A percentile compares a stretch with the other conserved stretches of the same genome.
Evolutionary conservation across 2,113 vertebrate species (phyloP).

Genomic region (Butorides virescens): DNA sequence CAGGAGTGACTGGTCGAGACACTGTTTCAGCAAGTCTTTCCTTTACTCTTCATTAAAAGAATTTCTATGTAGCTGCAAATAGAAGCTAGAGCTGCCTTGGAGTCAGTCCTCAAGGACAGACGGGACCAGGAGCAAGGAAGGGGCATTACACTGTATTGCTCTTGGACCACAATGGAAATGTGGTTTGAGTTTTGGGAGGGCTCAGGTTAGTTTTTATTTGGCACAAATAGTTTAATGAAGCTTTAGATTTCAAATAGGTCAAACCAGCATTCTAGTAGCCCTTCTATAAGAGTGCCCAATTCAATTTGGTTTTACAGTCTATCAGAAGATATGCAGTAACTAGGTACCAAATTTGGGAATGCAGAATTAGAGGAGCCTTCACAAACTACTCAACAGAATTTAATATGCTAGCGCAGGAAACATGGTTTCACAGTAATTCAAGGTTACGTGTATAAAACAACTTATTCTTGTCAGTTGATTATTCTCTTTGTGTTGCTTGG

Average conservation of each 20-base stretch:
- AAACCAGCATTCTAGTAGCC: not conserved
- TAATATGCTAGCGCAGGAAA: not conserved
- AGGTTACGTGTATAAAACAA: not conserved
- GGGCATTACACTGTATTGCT: not conserved
- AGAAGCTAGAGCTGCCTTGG: not conserved
- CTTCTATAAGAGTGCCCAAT: not conserved
- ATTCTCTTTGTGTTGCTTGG: not conserved
- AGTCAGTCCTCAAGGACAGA: not conserved
- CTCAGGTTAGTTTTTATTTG: constrained; percentile 20
- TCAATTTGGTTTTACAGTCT: not conserved
- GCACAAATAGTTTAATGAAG: not conserved
- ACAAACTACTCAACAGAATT: not conserved
- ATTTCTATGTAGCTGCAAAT: constrained; percentile 36
- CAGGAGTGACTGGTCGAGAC: constrained; percentile 34
- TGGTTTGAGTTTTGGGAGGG: constrained; percentile 24
- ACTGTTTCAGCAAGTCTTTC: constrained; percentile 53
- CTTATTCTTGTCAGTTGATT: not conserved
- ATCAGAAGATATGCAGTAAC: not conserved
- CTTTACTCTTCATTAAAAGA: constrained; percentile 43
- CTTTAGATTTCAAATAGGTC: constrained; percentile 6
- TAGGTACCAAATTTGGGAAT: not conserved
- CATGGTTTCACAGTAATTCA: not conserved
- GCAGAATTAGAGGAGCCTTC: not conserved
- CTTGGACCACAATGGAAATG: constrained; percentile 32
- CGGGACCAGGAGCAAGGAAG: not conserved